A percentile compares a stretch with the other conserved stretches of the same genome.
phyloP scores from a whole-genome alignment of 2,888 invertebrate species.

The Norana najaformis region DNA sequence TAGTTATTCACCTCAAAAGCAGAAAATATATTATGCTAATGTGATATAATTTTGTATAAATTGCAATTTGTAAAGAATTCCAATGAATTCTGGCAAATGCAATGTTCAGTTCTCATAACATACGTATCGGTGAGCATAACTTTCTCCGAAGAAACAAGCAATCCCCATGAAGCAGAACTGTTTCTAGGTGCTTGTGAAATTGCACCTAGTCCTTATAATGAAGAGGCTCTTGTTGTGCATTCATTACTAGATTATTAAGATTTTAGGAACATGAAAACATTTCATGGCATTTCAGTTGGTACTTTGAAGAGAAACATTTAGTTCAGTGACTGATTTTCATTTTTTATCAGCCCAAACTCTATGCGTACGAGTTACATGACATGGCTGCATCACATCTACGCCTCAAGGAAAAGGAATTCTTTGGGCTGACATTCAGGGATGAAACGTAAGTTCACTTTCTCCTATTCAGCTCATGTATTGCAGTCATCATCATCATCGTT shows the following conservation, averaged over 20 bases:
- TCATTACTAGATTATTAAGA: neutral
- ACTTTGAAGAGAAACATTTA: neutral
- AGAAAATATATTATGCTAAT: too few species aligned
- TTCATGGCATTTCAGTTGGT: neutral
- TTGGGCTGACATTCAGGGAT: constrained; percentile 63
- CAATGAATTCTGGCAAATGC: too few species aligned
- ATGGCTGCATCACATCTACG: constrained; percentile 65
- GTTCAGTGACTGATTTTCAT: neutral
- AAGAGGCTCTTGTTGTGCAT: neutral
- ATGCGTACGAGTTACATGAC: constrained; percentile 64
- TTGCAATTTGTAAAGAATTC: too few species aligned
- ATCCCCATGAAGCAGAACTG: neutral
- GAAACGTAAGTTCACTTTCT: constrained; percentile 33
- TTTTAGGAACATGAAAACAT: neutral
- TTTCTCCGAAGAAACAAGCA: neutral
- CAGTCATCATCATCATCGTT: neutral
- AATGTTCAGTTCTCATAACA: neutral
- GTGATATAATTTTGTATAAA: too few species aligned
- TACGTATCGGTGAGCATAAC: neutral
- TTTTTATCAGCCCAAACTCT: constrained; percentile 61
- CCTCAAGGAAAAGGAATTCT: constrained; percentile 66
- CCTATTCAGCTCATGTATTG: neutral
- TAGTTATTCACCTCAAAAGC: too few species aligned
- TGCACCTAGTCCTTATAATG: neutral
- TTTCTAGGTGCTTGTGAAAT: neutral